A percentile compares a stretch with the other conserved stretches of the same genome.
Conservation (phyloP, 2,113 vertebrate genomes). For the Hyla sarda region DNA sequence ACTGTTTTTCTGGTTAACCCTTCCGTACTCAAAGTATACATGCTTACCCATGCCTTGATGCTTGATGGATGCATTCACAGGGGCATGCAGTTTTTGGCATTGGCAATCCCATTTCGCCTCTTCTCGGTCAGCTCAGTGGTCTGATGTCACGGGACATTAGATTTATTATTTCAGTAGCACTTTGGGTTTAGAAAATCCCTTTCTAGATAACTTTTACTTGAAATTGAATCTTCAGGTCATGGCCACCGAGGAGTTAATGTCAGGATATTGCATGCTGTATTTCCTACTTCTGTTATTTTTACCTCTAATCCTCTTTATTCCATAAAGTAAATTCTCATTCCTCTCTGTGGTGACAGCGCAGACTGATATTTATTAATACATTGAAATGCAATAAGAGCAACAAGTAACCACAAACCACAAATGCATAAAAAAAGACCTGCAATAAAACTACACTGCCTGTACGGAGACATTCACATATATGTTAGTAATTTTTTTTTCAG, state of each 20-base stretch:
- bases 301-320: background rate
- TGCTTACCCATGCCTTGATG: too few relatives aligned
- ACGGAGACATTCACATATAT: background rate
- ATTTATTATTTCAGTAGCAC: too few relatives aligned
- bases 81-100: background rate
- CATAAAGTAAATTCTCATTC: background rate
- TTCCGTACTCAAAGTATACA: background rate
- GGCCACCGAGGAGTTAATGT: background rate
- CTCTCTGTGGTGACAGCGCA: background rate
- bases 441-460: background rate
- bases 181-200: too few relatives aligned
- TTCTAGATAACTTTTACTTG: too few relatives aligned
- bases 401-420: background rate
- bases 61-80: too few relatives aligned
- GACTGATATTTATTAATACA: slow-evolving; percentile 18
- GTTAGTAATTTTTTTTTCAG: background rate
- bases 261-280: background rate
- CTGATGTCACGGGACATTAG: too few relatives aligned
- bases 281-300: background rate
- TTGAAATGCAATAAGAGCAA: background rate
- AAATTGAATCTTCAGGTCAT: too few relatives aligned
- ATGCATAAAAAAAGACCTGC: background rate
- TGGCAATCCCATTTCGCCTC: too few relatives aligned
- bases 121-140: too few relatives aligned
- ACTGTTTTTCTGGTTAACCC: background rate